Evolutionary conservation across 1,140 invertebrate genomes (phyloP).

Genomic region (Brachionus paranguensis): DNA sequence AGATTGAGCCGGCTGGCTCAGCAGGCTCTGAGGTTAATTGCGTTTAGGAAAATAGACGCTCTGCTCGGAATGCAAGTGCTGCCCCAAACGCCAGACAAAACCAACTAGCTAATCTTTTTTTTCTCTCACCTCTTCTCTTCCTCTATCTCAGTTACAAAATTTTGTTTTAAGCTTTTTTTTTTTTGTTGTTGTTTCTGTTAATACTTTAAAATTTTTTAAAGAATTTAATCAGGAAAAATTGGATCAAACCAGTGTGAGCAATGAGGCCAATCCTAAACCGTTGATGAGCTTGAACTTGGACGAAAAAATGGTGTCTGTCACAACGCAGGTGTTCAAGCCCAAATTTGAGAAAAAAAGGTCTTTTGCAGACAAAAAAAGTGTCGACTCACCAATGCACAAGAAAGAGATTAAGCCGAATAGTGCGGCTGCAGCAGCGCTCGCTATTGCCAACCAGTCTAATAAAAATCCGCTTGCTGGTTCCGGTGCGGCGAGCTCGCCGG

Average conservation of each 20-base stretch:
- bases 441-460: slow-evolving; percentile 2
- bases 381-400: background rate
- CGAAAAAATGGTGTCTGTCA: background rate
- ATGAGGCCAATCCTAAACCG: background rate
- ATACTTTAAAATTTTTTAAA: background rate
- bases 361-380: background rate
- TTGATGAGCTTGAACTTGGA: slow-evolving; percentile 13
- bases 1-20: background rate
- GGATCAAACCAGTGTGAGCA: background rate
- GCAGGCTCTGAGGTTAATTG: background rate
- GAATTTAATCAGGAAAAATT: slow-evolving; percentile 15
- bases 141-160: background rate
- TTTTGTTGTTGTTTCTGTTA: background rate
- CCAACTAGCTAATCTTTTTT: background rate
- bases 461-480: background rate
- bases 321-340: background rate
- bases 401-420: slow-evolving; percentile 29
- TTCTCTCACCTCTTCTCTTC: background rate
- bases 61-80: background rate
- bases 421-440: slow-evolving; percentile 6
- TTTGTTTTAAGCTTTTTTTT: background rate
- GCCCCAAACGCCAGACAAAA: background rate
- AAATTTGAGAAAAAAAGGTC: background rate
- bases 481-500: background rate
- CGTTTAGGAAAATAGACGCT: background rate